A percentile compares a stretch with the other conserved stretches of the same genome.
Evolutionary conservation across 2,797 vertebrate genomes (phyloP).

Genomic region (Lepus oiostolus): DNA sequence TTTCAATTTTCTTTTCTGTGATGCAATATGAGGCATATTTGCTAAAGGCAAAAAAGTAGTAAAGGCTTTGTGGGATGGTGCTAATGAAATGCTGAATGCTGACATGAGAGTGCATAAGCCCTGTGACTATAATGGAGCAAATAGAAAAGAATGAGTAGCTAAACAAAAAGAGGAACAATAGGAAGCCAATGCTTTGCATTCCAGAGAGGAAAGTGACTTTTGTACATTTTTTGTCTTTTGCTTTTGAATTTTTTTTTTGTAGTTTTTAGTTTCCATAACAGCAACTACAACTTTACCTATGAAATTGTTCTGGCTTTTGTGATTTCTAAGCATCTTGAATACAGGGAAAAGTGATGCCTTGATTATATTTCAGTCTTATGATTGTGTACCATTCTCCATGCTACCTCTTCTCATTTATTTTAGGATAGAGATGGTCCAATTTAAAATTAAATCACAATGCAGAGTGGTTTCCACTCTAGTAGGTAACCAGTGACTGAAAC

Average conservation of each 20-base stretch:
- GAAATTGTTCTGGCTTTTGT: not conserved
- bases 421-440: not conserved
- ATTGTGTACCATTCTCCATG: not conserved
- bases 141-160: not conserved
- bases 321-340: conserved; percentile 2
- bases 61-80: not conserved
- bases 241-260: not conserved
- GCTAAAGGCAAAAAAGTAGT: not conserved
- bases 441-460: not conserved
- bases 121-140: not conserved
- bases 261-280: not conserved
- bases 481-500: not conserved
- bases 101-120: not conserved
- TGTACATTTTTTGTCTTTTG: not conserved
- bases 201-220: not conserved
- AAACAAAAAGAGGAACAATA: not conserved
- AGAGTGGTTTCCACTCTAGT: not conserved
- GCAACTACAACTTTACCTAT: not conserved
- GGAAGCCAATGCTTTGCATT: not conserved
- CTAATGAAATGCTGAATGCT: not conserved
- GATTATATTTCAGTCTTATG: not conserved
- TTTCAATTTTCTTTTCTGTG: conserved; percentile 50
- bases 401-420: not conserved
- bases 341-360: not conserved
- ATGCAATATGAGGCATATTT: conserved; percentile 28